Percentiles rank a stretch among this genome's conserved stretches.
Evolutionary conservation across 2,113 vertebrate genomes (phyloP).

Genomic region (Phalacrocorax brasilianus): DNA sequence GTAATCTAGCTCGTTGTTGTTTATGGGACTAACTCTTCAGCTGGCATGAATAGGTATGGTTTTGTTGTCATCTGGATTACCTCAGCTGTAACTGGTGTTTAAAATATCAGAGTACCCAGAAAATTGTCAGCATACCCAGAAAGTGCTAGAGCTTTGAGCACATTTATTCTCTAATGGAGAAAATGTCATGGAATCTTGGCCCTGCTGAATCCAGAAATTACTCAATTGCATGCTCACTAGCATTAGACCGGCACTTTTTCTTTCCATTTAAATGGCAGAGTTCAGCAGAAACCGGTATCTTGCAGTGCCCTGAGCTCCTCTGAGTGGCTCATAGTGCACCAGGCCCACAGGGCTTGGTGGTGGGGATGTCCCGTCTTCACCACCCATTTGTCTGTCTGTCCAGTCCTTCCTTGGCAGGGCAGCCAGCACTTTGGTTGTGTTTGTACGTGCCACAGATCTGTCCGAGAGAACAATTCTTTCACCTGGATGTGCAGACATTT

Average conservation of each 20-base stretch:
- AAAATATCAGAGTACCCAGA: neutral
- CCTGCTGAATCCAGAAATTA: neutral
- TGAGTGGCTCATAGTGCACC: rapidly evolving
- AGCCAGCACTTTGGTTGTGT: neutral
- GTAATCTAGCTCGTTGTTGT: neutral
- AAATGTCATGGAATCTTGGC: neutral
- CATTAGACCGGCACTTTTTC: neutral
- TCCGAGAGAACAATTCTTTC: neutral
- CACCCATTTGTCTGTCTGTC: too few species aligned
- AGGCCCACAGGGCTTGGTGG: too few species aligned
- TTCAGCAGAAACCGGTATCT: neutral
- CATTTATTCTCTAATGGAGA: neutral
- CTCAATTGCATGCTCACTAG: neutral
- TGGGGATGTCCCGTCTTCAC: too few species aligned
- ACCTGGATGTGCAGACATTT: rapidly evolving
- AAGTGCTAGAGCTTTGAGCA: neutral
- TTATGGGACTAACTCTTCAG: neutral
- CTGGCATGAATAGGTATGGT: neutral
- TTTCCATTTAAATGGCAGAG: neutral
- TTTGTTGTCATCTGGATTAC: neutral
- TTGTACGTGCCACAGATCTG: rapidly evolving
- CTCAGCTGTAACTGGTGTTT: neutral
- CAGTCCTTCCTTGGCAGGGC: neutral
- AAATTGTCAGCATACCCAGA: neutral
- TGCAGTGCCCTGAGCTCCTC: neutral